Conservation (phyloP, 2,797 vertebrate genomes). For the Harpagifer antarcticus region DNA sequence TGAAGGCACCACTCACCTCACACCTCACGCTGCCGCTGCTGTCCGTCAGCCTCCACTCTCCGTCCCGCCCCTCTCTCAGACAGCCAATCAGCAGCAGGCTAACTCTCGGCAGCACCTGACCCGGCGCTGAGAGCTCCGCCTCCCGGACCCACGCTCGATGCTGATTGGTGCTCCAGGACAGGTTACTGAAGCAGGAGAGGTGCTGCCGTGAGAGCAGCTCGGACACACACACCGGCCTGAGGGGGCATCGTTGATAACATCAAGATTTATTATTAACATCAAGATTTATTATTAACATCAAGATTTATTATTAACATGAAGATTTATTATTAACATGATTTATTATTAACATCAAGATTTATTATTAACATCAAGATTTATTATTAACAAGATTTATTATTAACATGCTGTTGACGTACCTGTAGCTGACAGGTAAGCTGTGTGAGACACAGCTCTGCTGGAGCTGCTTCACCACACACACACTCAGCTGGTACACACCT, state of each 20-base stretch:
- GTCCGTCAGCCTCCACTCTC: conserved; percentile 86
- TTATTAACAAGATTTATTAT: too few species aligned
- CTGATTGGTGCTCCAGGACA: conserved; percentile 87
- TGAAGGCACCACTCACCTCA: too few species aligned
- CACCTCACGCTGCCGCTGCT: conserved; percentile 80
- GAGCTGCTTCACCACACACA: conserved; percentile 62
- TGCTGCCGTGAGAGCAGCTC: conserved; percentile 85
- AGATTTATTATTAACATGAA: too few species aligned
- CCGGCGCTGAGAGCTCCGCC: conserved; percentile 67
- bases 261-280: too few species aligned
- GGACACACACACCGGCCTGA: conserved; percentile 86
- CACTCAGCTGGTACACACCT: conserved; percentile 31
- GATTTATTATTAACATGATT: too few species aligned
- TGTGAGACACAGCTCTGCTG: conserved; percentile 55
- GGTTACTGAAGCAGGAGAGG: conserved; percentile 88
- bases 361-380: too few species aligned
- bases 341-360: too few species aligned
- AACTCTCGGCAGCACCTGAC: conserved; percentile 78
- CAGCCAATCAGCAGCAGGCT: conserved; percentile 90
- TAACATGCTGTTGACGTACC: conserved; percentile 1
- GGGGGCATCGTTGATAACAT: neutral
- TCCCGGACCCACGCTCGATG: conserved; percentile 85
- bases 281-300: too few species aligned
- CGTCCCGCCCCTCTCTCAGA: conserved; percentile 78
- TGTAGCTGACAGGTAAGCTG: conserved; percentile 72